Percentiles rank a stretch among this genome's conserved stretches.
These are phyloP conservation scores for Sebastes nivosus DNA, from an alignment of 2,797 vertebrate species.

Conservation along the genomic window DNA sequence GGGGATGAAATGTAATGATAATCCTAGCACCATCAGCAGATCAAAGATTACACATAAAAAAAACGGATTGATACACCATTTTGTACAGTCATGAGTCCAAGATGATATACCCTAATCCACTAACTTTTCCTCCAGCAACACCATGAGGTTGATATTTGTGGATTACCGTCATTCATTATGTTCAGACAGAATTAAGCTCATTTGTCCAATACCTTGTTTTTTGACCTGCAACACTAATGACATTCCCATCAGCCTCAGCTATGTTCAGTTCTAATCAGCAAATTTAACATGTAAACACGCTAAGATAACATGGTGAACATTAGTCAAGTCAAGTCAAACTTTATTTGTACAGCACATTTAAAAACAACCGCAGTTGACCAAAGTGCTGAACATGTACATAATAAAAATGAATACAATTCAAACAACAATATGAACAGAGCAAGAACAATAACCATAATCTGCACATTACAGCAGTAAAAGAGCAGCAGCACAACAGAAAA, in stretches of 20 bases:
- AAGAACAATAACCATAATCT: no score
- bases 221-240: neutral
- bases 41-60: neutral
- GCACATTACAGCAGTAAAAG: no score
- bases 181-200: neutral
- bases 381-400: no score
- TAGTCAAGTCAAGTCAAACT: no score
- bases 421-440: no score
- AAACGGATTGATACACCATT: neutral
- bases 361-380: no score
- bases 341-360: no score
- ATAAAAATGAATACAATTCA: no score
- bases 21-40: neutral
- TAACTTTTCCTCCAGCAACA: neutral
- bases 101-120: neutral
- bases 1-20: neutral
- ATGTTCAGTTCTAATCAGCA: neutral
- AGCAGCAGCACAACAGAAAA: no score
- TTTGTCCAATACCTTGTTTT: neutral
- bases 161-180: neutral
- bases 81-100: neutral
- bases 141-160: neutral
- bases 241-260: neutral
- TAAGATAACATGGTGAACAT: neutral
- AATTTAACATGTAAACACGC: neutral